Evolutionary conservation across 2,797 vertebrate genomes (phyloP), one percentile per base, ranked within the genome.

Genomic region (Cheirogaleus major): DNA sequence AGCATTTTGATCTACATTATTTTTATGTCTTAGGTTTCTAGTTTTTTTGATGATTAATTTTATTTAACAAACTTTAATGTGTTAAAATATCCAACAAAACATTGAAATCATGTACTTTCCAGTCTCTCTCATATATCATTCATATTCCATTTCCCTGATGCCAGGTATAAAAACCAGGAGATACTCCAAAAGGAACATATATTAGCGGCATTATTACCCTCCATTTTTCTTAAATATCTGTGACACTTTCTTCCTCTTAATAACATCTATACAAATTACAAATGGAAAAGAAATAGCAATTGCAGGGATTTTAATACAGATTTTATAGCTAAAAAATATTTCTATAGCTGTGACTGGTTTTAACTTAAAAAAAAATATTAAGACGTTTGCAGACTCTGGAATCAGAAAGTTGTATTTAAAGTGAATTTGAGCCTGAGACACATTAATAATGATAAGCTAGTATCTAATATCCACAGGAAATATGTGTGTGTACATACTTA

Each of bases 391-490:
- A 91, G n/a, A 67, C 30, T 25, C 35, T 95, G 43, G 41, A 96
- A 97, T 83, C 18, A 69, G 45, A 70, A 96, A 90, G 38, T 9
- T 94, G 1, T 73, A 95, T 96, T 85, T 96, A 75, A 92, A 78
- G 45, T 94, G 52, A 75, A 92, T 20, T 48, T 92, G 43, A 91
- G 13, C 32, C 30, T 85, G 96, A n/a, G 83, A 55, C 59, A 67
- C 0, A 13, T 91, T 95, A 95, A n/a, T 83, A 73, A 63, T 96
- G 35, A 67, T 65, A 93, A 96, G 13, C 4, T 50, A 61, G 17
- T 89, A 72, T 90, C 18, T 85, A 65, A 84, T 84, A 95, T 25
- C 13, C 63, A 90, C 45, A 84, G 11, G 30, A 89, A 45, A 72
- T 3, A 3, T 5, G 17, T 63, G n/a, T 43, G 32, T 73, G 30